Conservation (phyloP, 2,113 vertebrate species). For the Benitochromis conjunctus region DNA sequence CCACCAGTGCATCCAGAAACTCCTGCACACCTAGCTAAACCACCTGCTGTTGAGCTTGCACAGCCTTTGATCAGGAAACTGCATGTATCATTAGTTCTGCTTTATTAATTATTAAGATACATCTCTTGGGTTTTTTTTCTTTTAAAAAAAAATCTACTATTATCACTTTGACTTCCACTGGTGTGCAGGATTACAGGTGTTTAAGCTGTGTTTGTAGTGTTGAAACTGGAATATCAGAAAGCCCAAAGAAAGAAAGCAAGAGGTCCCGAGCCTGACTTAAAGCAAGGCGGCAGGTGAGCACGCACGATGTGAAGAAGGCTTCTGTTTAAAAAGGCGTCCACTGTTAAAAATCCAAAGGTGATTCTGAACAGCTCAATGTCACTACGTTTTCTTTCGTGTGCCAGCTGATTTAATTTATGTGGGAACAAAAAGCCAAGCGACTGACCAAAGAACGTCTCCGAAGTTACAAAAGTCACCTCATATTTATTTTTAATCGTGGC, state of each 20-base stretch:
- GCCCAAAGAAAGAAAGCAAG: background rate
- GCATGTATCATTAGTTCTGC: background rate
- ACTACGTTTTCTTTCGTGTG: background rate
- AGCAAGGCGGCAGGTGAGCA: background rate
- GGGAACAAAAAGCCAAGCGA: background rate
- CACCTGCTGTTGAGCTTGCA: background rate
- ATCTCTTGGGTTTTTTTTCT: background rate
- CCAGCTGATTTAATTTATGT: background rate
- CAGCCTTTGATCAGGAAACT: background rate
- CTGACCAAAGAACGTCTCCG: background rate
- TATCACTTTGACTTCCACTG: background rate
- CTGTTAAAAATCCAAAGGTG: background rate
- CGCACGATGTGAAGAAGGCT: background rate
- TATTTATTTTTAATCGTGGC: background rate
- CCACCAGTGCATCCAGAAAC: background rate
- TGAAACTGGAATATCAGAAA: background rate
- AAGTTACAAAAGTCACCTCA: background rate
- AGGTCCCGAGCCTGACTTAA: background rate
- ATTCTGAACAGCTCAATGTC: background rate
- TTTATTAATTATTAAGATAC: background rate
- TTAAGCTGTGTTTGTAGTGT: background rate
- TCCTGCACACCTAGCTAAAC: background rate
- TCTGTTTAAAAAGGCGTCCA: background rate
- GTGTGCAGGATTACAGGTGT: slow-evolving; percentile 5
- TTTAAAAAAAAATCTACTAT: background rate